Conservation (phyloP, 64 coral and sea anemone species). For the Dendrophyllia cribrosa region DNA sequence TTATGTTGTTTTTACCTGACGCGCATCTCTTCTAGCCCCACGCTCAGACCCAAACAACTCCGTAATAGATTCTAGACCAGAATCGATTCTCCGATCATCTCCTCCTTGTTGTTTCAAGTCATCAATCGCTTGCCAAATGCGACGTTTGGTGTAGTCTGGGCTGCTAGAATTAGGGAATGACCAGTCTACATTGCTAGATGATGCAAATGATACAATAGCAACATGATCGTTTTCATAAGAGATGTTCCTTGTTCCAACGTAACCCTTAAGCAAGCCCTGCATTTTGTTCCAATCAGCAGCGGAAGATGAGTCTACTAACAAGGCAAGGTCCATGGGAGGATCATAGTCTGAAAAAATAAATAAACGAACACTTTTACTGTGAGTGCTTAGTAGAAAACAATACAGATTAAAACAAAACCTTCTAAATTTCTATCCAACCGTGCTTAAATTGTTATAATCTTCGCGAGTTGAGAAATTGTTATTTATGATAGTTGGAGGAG, state of each 20-base stretch:
- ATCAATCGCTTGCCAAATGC: constrained; percentile 55
- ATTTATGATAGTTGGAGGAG: not conserved
- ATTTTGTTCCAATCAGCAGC: constrained; percentile 59
- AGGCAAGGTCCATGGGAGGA: constrained; percentile 71
- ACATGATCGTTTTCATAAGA: constrained; percentile 70
- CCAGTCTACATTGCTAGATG: constrained; percentile 47
- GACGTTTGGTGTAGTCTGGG: constrained; percentile 12
- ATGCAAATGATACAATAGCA: constrained; percentile 72
- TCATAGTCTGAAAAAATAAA: constrained; percentile 5
- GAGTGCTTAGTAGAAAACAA: no score
- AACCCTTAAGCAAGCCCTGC: constrained; percentile 34
- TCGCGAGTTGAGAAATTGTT: no score
- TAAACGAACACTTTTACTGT: not conserved
- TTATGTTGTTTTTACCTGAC: constrained; percentile 52
- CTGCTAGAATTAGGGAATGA: constrained; percentile 53
- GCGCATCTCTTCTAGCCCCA: constrained; percentile 69
- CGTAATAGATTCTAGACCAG: constrained; percentile 55
- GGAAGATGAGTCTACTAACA: constrained; percentile 75
- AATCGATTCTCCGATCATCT: constrained; percentile 50
- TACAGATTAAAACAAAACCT: no score
- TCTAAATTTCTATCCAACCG: no score
- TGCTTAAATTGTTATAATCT: no score
- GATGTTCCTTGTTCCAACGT: constrained; percentile 50
- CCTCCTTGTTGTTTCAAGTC: constrained; percentile 42
- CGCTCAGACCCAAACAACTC: constrained; percentile 47